Evolutionary conservation across 2,888 invertebrate genomes (phyloP), one percentile per base, ranked within the genome.

Genomic region (Anthrax anthrax): DNA sequence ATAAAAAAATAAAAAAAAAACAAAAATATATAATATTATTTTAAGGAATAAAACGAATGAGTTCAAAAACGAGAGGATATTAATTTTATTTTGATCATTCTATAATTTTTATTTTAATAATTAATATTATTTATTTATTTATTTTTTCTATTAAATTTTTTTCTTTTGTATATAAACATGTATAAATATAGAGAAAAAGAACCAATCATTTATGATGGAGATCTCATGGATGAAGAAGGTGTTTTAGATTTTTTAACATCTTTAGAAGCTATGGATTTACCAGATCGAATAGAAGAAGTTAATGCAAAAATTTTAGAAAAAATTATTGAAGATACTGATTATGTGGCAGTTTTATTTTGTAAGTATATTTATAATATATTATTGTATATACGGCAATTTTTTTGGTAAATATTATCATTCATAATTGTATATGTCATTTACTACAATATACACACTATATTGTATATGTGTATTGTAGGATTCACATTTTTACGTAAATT

Each of bases 151-250:
- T 42, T 16, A 19, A n/a, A 19, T n/a, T 10, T 19, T 10, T 32
- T 40, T 37, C 4, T 29, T 42, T 43, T 8, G 8, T 23, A 23
- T 23, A 23, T 8, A 23, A 6, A 23, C 23, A 23, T 23, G 8
- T 49, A 34, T 50, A 83, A 94, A 72, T 49, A 34, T 50, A 83
- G 94, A 72, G 88, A 94, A 71, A 90, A 87, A 71, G 88, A 91
- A 74, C 92, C 94, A 64, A 91, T 92, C 68, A 85, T 92, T 64
- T 95, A 92, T 72, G 92, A 94, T 73, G 94, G 90, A 72, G 91
- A 92, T 77, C 76, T 91, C 68, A 90, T 89, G 89, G 89, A 91
- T 72, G 91, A 91, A 70, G 90, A 90, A 68, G 84, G 80, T 66
- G 91, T 92, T 56, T 73, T 92, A 67, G 90, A 91, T 72, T 92